Evolutionary conservation across 2,888 invertebrate genomes (phyloP).

Genomic region (Callimorpha dominula): DNA sequence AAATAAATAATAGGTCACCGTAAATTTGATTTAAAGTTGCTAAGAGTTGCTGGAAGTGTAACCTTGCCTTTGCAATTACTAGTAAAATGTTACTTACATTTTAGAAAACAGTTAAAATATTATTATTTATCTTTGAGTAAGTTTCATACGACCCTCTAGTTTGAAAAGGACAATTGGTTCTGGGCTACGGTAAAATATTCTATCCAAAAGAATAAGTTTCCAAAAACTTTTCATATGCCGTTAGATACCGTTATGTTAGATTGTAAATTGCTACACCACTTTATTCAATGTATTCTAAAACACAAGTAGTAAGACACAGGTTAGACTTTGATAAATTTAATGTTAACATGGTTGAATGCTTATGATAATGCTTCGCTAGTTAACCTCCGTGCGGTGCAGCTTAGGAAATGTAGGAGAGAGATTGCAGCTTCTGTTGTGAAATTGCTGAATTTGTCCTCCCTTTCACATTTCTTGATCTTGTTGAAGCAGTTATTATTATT

Average conservation of each 20-base stretch:
- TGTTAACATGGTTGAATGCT: neutral
- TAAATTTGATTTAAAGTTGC: neutral
- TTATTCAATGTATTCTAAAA: neutral
- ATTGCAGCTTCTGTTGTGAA: too few species aligned
- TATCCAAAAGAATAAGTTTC: slow-evolving; percentile 29
- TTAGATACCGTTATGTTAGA: slow-evolving; percentile 17
- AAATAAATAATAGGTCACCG: too few species aligned
- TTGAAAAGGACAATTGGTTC: neutral
- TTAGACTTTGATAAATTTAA: neutral
- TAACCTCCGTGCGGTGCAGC: too few species aligned
- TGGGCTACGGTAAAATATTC: neutral
- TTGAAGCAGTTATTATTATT: too few species aligned
- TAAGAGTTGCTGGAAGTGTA: neutral
- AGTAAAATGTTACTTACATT: neutral
- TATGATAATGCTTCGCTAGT: too few species aligned
- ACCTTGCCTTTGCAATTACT: neutral
- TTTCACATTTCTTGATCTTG: too few species aligned
- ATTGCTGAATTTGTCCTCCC: too few species aligned
- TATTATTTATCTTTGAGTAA: neutral
- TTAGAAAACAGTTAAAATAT: neutral
- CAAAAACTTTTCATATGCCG: slow-evolving; percentile 17
- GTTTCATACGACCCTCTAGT: too few species aligned
- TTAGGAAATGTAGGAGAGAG: too few species aligned
- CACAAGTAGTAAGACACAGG: neutral
- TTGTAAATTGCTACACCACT: slow-evolving; percentile 13